Conservation (phyloP, 2,888 invertebrate species). For the Tricholauxania praeusta region DNA sequence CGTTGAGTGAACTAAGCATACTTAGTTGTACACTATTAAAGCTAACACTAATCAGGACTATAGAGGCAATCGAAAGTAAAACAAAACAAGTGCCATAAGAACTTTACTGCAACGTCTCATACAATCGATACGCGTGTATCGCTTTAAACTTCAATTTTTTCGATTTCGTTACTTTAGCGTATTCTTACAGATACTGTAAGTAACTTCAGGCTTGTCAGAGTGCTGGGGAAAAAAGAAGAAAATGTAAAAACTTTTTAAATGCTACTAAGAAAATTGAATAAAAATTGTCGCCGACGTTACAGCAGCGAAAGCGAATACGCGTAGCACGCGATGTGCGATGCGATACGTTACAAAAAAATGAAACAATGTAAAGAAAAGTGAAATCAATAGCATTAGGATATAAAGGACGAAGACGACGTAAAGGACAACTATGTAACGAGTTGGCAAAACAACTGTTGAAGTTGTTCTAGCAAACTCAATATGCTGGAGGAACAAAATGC, state of each 20-base stretch:
- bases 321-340: neutral
- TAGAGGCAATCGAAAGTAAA: too few relatives aligned
- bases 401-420: neutral
- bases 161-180: too few relatives aligned
- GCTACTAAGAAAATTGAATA: constrained; percentile 28
- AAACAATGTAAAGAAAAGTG: constrained; percentile 23
- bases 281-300: constrained; percentile 10
- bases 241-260: constrained; percentile 20
- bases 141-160: constrained; percentile 23
- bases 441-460: constrained; percentile 23
- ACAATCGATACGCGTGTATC: constrained; percentile 21
- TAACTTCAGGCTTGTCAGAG: neutral
- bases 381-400: constrained; percentile 11
- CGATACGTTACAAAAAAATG: too few relatives aligned
- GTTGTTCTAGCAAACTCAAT: neutral
- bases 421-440: constrained; percentile 17
- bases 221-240: neutral
- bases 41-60: too few relatives aligned
- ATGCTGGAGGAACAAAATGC: neutral
- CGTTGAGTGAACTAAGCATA: too few relatives aligned
- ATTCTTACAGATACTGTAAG: too few relatives aligned
- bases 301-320: neutral
- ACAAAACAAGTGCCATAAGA: too few relatives aligned
- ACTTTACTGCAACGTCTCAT: too few relatives aligned
- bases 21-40: too few relatives aligned